Evolutionary conservation across 2,888 invertebrate species (phyloP).

Genomic region (Archaeoteleia sp.): DNA sequence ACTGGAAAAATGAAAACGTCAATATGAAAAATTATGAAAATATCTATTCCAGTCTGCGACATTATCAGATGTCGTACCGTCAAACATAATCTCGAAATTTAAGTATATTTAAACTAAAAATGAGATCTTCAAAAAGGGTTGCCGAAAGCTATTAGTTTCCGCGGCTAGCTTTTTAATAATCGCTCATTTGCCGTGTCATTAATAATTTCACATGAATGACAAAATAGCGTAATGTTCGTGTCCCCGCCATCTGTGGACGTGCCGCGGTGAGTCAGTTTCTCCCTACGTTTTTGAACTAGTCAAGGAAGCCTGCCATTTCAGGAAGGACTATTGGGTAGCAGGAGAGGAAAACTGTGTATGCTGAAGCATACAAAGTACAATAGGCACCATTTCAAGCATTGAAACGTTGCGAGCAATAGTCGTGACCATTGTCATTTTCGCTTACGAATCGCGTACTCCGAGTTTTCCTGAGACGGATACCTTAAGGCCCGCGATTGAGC

Average conservation of each 20-base stretch:
- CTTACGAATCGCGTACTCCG: conserved; percentile 61
- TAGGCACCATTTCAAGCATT: conserved; percentile 70
- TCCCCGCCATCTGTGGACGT: background rate
- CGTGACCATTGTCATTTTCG: conserved; percentile 69
- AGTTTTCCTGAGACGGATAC: conserved; percentile 54
- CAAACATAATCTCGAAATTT: no score
- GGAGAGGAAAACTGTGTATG: conserved; percentile 62
- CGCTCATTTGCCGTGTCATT: no score
- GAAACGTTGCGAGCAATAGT: conserved; percentile 62
- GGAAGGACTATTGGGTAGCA: conserved; percentile 58
- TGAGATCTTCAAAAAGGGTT: no score
- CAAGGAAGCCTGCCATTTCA: conserved; percentile 43
- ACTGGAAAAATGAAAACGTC: no score
- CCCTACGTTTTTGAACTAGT: conserved; percentile 13
- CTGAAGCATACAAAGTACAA: conserved; percentile 65
- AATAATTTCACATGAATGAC: no score
- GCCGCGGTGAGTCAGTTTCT: conserved; percentile 26
- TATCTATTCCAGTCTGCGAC: no score
- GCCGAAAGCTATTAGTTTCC: no score
- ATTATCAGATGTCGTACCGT: no score
- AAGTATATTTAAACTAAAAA: no score
- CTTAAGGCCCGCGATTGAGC: conserved; percentile 51
- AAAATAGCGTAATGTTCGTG: no score
- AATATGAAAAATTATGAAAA: no score
- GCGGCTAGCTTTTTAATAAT: no score